phyloP scores from a whole-genome alignment of 2,888 invertebrate genomes.

The Perizoma affinitatum region DNA sequence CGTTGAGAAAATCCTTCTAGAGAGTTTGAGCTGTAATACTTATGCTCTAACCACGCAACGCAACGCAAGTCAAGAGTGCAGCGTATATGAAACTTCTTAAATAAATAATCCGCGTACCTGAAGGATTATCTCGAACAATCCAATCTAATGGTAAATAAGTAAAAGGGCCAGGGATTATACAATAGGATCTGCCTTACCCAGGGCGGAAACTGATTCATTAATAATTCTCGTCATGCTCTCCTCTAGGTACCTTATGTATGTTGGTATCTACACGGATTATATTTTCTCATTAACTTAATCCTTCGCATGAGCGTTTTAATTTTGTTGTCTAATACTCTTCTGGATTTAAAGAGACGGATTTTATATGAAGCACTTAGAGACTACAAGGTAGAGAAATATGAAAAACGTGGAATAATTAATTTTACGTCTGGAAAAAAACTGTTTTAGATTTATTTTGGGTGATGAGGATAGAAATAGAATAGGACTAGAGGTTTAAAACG shows the following conservation, averaged over 20 bases:
- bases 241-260: slow-evolving; percentile 24
- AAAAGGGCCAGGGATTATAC: slow-evolving; percentile 40
- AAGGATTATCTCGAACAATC: slow-evolving; percentile 40
- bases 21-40: too few relatives aligned
- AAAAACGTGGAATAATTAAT: too few relatives aligned
- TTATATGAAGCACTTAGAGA: too few relatives aligned
- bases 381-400: too few relatives aligned
- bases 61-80: slow-evolving; percentile 4
- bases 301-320: slow-evolving; percentile 55
- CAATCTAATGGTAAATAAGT: slow-evolving; percentile 43
- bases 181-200: slow-evolving; percentile 34
- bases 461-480: too few relatives aligned
- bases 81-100: slow-evolving; percentile 23
- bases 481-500: too few relatives aligned
- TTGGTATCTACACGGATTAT: slow-evolving; percentile 39
- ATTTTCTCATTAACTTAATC: slow-evolving; percentile 57
- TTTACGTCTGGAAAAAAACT: too few relatives aligned
- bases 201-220: slow-evolving; percentile 41
- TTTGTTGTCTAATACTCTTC: slow-evolving; percentile 48
- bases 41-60: too few relatives aligned
- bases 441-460: too few relatives aligned
- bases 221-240: slow-evolving; percentile 51
- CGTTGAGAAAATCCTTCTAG: too few relatives aligned
- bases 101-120: slow-evolving; percentile 37
- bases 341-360: slow-evolving; percentile 22